Base-by-base conservation (phyloP, 2,113 vertebrate species). In the Muscicapa adusta region DNA sequence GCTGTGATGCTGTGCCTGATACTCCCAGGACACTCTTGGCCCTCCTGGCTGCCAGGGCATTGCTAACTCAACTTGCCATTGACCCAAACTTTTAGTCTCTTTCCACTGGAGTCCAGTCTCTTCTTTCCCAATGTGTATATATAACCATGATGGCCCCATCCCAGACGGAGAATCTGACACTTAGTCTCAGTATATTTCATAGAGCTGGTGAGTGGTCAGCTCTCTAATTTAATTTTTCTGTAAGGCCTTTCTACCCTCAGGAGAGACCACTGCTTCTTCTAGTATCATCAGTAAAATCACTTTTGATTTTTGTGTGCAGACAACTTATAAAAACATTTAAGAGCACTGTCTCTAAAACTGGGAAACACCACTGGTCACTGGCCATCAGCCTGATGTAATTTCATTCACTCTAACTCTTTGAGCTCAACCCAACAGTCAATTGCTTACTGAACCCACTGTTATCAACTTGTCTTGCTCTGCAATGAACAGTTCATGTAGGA, bases 21-120 rank as follows among this genome's bases (percentile, higher is more conserved):
- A 23, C 24, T 2, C 3, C 14, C 18, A 14, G 36, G 26, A 51
- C 14, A 57, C 0, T 0, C 14, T 16, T 51, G 43, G 8, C 36
- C 8, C 36, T 51, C 7, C 33, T 45, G 28, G 28, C 60, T 88
- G 28, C 28, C 36, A 58, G 10, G 33, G 28, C 23, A 42, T 25
- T 63, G 19, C 26, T 66, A 43, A 0, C 26, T 65, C 36, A 43
- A 6, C 33, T 25, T 45, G 28, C 12, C 13, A 24, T 3, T n/a
- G 15, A 74, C 36, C 6, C 5, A 33, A 15, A 73, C 12, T 38
- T 57, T 33, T 29, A 13, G 16, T 60, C 23, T 58, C 15, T 51
- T 38, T 20, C 23, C 43, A 51, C 8, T 24, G 28, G 23, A 28
- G 28, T 58, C 12, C 36, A 80, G 23, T 36, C 26, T 66, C 51